A percentile compares a stretch with the other conserved stretches of the same genome.
Conservation (phyloP, 2,797 vertebrate genomes). For the Notolabrus celidotus region DNA sequence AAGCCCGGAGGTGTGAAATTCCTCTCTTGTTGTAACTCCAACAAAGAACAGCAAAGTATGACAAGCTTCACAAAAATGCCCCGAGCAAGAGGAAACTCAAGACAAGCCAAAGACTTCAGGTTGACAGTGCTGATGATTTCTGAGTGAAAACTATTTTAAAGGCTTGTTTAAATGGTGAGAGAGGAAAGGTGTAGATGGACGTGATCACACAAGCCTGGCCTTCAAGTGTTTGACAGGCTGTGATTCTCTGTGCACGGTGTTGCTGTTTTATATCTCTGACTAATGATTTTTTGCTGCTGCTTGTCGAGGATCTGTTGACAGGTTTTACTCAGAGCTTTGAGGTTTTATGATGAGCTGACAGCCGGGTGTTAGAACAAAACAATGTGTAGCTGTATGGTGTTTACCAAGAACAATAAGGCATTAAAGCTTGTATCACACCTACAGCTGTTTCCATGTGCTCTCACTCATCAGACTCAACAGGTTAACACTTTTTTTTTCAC, state of each 20-base stretch:
- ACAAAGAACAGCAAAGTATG: conserved; percentile 50
- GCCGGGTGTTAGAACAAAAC: conserved; percentile 4
- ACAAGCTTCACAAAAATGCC: conserved; percentile 46
- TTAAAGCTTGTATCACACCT: conserved; percentile 1
- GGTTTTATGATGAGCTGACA: conserved; percentile 50
- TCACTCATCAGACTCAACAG: not conserved
- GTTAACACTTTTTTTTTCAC: too few relatives aligned
- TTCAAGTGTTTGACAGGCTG: conserved; percentile 26
- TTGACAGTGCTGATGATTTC: conserved; percentile 64
- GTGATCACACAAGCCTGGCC: conserved; percentile 58
- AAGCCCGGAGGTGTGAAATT: conserved; percentile 37
- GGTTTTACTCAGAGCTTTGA: conserved; percentile 33
- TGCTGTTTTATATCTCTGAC: conserved; percentile 33
- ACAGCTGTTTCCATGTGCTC: conserved; percentile 12
- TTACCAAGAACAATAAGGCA: conserved; percentile 23
- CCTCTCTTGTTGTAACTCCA: conserved; percentile 33
- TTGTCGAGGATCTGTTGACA: conserved; percentile 29
- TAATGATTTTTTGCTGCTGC: conserved; percentile 49
- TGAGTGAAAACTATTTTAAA: conserved; percentile 36
- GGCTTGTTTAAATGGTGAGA: conserved; percentile 39
- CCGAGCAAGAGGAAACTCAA: conserved; percentile 42
- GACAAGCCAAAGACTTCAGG: conserved; percentile 30
- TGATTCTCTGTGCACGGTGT: too few relatives aligned
- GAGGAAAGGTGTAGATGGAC: conserved; percentile 48
- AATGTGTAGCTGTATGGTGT: conserved; percentile 11